Evolutionary conservation across 2,113 vertebrate genomes (phyloP).

Genomic region (Speoplatyrhinus poulsoni): DNA sequence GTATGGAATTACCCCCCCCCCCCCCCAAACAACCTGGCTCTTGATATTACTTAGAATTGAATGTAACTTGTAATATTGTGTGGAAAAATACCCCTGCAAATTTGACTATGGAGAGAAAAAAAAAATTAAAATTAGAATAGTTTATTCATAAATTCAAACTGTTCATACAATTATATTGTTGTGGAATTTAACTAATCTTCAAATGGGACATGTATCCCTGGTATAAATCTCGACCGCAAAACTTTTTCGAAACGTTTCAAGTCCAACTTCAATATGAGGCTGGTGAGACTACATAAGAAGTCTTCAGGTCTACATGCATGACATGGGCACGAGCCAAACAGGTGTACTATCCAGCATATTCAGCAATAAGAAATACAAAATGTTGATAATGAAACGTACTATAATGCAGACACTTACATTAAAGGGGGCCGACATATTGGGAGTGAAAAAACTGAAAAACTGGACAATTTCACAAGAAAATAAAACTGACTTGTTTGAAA

Average conservation of each 20-base stretch:
- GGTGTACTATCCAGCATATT: conserved; percentile 18
- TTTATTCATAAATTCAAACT: conserved; percentile 61
- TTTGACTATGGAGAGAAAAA: background rate
- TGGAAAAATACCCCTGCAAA: too few relatives aligned
- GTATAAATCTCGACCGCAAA: conserved; percentile 33
- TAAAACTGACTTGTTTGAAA: background rate
- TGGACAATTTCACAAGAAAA: conserved; percentile 6
- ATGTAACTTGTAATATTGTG: background rate
- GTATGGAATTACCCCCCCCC: too few relatives aligned
- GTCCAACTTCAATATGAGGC: conserved; percentile 76
- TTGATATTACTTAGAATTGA: background rate
- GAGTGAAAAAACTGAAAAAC: conserved; percentile 1
- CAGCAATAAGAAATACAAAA: conserved; percentile 37
- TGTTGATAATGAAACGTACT: conserved; percentile 8
- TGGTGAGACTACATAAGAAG: conserved; percentile 53
- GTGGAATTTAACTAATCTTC: conserved; percentile 31
- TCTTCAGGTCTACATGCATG: conserved; percentile 51
- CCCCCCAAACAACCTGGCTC: background rate
- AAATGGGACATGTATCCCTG: conserved; percentile 41
- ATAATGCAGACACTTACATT: background rate
- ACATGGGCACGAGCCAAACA: conserved; percentile 49
- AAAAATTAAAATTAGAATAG: conserved; percentile 45
- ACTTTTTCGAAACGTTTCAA: conserved; percentile 36
- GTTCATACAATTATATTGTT: conserved; percentile 53
- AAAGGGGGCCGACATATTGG: conserved; percentile 15